phyloP scores from a whole-genome alignment of 2,113 vertebrate genomes.

The Falcunculus frontatus region DNA sequence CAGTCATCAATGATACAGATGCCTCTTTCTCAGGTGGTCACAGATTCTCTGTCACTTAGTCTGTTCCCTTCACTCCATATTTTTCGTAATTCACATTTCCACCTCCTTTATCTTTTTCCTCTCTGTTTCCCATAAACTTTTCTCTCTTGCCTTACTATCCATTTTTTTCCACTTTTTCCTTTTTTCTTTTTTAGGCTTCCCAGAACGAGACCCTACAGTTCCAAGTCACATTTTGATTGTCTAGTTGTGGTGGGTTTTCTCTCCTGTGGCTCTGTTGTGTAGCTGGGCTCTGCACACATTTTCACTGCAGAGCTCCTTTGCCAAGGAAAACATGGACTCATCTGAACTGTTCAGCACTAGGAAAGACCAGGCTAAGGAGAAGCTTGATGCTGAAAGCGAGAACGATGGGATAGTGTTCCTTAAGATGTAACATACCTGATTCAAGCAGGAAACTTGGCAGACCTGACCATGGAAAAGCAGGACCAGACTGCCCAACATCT shows the following conservation, averaged over 20 bases:
- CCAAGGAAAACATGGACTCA: not conserved
- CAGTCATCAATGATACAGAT: not conserved
- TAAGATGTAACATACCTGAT: not conserved
- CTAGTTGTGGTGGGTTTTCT: not conserved
- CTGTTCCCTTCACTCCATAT: not conserved
- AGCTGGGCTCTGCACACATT: not conserved
- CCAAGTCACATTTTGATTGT: not conserved
- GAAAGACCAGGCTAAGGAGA: not conserved
- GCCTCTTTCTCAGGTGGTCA: not conserved
- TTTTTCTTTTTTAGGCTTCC: not conserved
- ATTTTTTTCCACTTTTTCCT: not conserved
- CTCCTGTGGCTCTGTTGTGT: not conserved
- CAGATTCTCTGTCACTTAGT: not conserved
- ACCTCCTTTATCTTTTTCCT: not conserved
- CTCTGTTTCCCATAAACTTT: not conserved
- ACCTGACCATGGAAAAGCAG: not conserved
- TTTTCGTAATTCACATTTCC: not conserved
- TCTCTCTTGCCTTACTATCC: not conserved
- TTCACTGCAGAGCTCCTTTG: not conserved
- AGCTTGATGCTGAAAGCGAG: not conserved
- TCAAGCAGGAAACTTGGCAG: constrained; percentile 1
- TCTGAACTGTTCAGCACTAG: not conserved
- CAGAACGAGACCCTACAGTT: not conserved
- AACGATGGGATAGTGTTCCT: not conserved
- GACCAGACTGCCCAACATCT: not conserved